Evolutionary conservation across 2,888 invertebrate genomes (phyloP).

Genomic region (Philereme vetulata): DNA sequence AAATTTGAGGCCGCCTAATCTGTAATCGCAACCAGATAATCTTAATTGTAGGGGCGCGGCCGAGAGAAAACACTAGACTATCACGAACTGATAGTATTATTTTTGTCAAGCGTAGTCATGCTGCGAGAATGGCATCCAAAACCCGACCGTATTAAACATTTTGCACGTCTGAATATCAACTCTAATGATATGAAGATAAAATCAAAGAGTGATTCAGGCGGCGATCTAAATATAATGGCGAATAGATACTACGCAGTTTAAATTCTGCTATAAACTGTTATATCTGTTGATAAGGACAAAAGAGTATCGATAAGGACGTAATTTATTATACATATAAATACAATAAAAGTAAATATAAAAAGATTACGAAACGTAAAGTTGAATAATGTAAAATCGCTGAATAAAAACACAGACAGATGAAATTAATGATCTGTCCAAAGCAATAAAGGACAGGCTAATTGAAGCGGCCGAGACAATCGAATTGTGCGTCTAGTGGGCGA

Average conservation of each 20-base stretch:
- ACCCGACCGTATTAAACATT: slow-evolving; percentile 15
- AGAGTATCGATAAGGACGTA: slow-evolving; percentile 47
- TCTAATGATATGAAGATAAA: slow-evolving; percentile 21
- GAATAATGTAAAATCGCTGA: slow-evolving; percentile 26
- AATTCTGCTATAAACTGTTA: slow-evolving; percentile 40
- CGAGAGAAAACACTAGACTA: slow-evolving; percentile 35
- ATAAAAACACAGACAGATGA: slow-evolving; percentile 30
- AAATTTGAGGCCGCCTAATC: slow-evolving; percentile 56
- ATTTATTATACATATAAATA: slow-evolving; percentile 46
- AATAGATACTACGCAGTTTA: slow-evolving; percentile 56
- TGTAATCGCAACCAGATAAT: slow-evolving; percentile 61
- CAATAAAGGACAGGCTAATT: slow-evolving; percentile 46
- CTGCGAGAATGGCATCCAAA: slow-evolving; percentile 16
- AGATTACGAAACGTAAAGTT: slow-evolving; percentile 46
- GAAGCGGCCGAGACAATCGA: slow-evolving; percentile 43
- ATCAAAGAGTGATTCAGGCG: slow-evolving; percentile 14
- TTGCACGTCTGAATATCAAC: slow-evolving; percentile 16
- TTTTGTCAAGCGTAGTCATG: slow-evolving; percentile 36
- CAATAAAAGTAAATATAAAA: slow-evolving; percentile 40
- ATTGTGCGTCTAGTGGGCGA: slow-evolving; percentile 50
- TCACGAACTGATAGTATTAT: slow-evolving; percentile 53
- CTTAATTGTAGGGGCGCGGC: slow-evolving; percentile 73
- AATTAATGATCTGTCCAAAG: slow-evolving; percentile 49
- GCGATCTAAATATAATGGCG: slow-evolving; percentile 36
- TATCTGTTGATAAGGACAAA: slow-evolving; percentile 48